Evolutionary conservation across 2,888 invertebrate species (phyloP).

Genomic region (Chromoteleia sp.): DNA sequence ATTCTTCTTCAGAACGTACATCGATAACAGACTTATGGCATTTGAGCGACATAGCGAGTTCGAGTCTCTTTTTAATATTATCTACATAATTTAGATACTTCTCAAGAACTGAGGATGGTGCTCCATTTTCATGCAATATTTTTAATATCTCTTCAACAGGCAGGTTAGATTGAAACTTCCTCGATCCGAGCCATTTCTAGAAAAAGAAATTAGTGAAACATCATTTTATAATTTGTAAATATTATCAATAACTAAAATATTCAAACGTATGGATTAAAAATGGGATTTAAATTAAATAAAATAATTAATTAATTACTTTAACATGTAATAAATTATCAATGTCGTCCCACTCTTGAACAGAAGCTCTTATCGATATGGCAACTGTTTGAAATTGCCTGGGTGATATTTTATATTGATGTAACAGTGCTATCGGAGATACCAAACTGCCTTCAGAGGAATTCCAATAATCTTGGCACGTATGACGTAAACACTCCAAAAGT

Average conservation of each 20-base stretch:
- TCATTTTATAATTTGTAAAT: neutral
- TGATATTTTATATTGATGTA: conserved; percentile 86
- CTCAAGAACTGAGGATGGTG: conserved; percentile 85
- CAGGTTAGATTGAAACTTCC: conserved; percentile 84
- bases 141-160: conserved; percentile 85
- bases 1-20: conserved; percentile 78
- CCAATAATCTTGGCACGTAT: conserved; percentile 86
- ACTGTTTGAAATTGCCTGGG: conserved; percentile 90
- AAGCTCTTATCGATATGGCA: conserved; percentile 88
- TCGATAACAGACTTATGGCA: conserved; percentile 89
- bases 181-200: conserved; percentile 85
- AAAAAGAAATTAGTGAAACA: too few relatives aligned
- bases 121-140: conserved; percentile 82
- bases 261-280: conserved; percentile 31
- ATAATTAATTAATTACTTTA: conserved; percentile 84
- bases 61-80: conserved; percentile 86
- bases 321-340: conserved; percentile 87
- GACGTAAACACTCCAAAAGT: conserved; percentile 85
- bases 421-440: conserved; percentile 86
- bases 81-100: conserved; percentile 87
- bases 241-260: neutral
- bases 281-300: conserved; percentile 17
- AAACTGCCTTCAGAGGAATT: conserved; percentile 86
- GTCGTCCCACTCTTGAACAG: conserved; percentile 87
- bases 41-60: conserved; percentile 88